These are phyloP conservation scores for Chloroceryle aenea DNA, from an alignment of 2,113 vertebrate genomes.

Conservation along the genomic window DNA sequence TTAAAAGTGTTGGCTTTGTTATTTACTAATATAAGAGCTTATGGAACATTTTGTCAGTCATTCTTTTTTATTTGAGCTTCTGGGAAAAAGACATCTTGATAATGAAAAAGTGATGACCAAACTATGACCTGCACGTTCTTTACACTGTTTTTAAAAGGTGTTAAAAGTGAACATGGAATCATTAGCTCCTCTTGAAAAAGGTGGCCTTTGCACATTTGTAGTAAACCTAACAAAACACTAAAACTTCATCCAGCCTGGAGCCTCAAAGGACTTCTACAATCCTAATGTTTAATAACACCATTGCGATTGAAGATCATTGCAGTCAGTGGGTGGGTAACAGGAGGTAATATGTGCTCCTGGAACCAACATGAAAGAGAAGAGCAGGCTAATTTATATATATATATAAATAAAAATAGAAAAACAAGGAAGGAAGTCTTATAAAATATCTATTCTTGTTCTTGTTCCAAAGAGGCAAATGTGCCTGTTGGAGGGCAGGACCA, in stretches of 20 bases:
- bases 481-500: not conserved
- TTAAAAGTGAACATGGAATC: not conserved
- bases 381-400: not conserved
- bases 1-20: not conserved
- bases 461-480: not conserved
- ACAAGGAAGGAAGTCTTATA: not conserved
- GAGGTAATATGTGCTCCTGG: not conserved
- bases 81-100: not conserved
- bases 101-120: not conserved
- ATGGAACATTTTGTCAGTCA: constrained; percentile 8
- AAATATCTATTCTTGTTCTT: not conserved
- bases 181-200: not conserved
- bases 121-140: not conserved
- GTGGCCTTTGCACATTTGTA: not conserved
- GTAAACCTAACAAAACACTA: not conserved
- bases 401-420: no score
- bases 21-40: not conserved
- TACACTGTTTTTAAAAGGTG: not conserved
- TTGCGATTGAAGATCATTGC: not conserved
- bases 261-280: not conserved
- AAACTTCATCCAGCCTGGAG: not conserved
- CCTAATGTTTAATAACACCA: not conserved
- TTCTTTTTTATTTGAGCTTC: not conserved
- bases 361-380: not conserved
- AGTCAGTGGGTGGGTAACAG: not conserved